Evolutionary conservation across 2,797 vertebrate species (phyloP).

Genomic region (Acomys russatus): DNA sequence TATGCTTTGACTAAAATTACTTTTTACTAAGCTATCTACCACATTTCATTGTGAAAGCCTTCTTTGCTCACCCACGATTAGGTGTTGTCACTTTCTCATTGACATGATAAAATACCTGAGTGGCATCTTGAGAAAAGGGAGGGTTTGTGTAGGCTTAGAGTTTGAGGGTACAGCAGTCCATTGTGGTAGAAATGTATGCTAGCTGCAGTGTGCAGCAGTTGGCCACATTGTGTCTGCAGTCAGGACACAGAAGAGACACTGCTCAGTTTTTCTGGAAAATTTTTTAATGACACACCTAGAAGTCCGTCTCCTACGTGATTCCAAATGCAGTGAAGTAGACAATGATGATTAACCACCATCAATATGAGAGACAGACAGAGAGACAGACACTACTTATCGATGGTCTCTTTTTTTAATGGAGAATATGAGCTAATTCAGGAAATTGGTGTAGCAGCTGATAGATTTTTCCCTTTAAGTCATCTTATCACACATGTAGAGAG

Average conservation of each 20-base stretch:
- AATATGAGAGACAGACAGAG: too few species aligned
- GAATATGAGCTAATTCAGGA: conserved; percentile 34
- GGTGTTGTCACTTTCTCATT: background rate
- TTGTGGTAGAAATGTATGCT: background rate
- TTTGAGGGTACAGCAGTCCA: background rate
- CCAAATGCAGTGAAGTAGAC: background rate
- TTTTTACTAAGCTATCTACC: background rate
- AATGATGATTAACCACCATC: background rate
- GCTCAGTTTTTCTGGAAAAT: background rate
- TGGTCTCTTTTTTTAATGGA: background rate
- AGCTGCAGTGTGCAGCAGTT: background rate
- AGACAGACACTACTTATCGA: background rate
- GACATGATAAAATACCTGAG: background rate
- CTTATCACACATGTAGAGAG: background rate
- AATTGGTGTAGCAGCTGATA: background rate
- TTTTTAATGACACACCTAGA: background rate
- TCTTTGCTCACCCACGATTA: background rate
- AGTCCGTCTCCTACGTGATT: background rate
- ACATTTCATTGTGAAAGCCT: conserved; percentile 37
- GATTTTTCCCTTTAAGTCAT: background rate
- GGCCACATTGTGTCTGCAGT: background rate
- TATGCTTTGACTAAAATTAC: conserved; percentile 55
- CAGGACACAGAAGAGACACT: background rate
- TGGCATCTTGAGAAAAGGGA: background rate
- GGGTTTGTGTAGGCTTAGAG: background rate